Base-by-base conservation (phyloP, 2,888 invertebrate species). In the Xestia ashworthii region DNA sequence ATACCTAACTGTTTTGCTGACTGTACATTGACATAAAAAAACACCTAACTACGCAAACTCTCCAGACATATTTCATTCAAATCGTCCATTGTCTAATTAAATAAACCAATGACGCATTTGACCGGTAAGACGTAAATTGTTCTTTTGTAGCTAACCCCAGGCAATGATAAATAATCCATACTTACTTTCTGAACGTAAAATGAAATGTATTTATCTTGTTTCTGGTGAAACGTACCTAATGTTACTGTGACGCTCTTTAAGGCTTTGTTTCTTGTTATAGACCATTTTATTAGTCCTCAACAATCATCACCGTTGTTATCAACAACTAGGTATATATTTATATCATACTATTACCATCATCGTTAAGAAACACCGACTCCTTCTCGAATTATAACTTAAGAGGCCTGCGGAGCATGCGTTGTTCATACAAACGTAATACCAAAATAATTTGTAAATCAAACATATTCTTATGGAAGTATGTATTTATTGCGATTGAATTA, bases 141-240 rank as follows among this genome's bases (percentile, higher is more conserved):
- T 66, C 46, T 83, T 80, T 80, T 83, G 83, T 80, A 70, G 38
- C 38, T 82, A 44, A 58, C 32, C 58, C 19, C 58, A 32, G 16
- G 48, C 16, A 82, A 46, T 69, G 6, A 48, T 44, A 44, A 44
- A 62, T 50, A 74, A 53, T 53, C 16, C 14, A 22, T 55, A 41
- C n/a, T n/a, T n/a, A n/a, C n/a, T n/a, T 58, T 58, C 16, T 69
- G 9, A 32, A 58, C 25, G 5, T 46, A 19, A n/a, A 11, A 14
- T 68, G 19, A 72, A 16, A 22, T 75, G 11, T 53, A 75, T 64
- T 64, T 19, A 32, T 32, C 32, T 32, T 16, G 16, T 60, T 44
- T 50, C 6, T 48, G 8, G 16, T 62, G 8, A 6, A 32, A 3
- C 22, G 1, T 58, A 53, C n/a, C n/a, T n/a, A n/a, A 32, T 53